These are phyloP conservation scores for Hepsetus odoe DNA, from an alignment of 2,113 vertebrate genomes.

Conservation along the genomic window DNA sequence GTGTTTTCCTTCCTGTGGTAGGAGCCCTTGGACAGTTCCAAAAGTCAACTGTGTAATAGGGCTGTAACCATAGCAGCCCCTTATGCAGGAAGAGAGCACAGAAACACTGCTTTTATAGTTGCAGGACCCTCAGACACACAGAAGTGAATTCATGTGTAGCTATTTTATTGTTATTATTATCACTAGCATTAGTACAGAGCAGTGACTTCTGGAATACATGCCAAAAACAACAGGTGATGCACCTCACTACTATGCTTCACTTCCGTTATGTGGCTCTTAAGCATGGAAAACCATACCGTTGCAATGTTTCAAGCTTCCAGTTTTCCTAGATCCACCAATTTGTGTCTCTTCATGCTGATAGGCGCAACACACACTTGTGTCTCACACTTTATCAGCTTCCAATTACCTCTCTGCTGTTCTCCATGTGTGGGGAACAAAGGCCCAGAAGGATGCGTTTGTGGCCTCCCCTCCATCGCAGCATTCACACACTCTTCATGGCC, in stretches of 20 bases:
- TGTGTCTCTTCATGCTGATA: constrained; percentile 23
- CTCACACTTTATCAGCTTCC: constrained; percentile 45
- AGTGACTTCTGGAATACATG: background rate
- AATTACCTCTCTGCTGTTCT: constrained; percentile 46
- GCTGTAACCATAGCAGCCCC: too few relatives aligned
- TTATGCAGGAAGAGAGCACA: too few relatives aligned
- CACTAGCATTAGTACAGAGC: background rate
- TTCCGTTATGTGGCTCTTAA: background rate
- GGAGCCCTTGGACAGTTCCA: too few relatives aligned
- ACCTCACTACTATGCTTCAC: background rate
- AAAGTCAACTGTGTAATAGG: too few relatives aligned
- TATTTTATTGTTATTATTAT: too few relatives aligned
- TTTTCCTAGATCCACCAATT: background rate
- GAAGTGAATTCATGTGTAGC: too few relatives aligned
- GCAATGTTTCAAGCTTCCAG: background rate
- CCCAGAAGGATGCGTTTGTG: background rate
- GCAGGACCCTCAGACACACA: background rate
- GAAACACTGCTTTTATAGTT: too few relatives aligned
- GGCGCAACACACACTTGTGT: constrained; percentile 28
- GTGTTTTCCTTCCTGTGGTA: too few relatives aligned
- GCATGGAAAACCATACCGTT: background rate
- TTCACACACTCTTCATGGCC: constrained; percentile 44
- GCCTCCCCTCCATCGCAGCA: constrained; percentile 45
- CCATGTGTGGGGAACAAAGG: constrained; percentile 27
- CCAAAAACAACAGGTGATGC: background rate